phyloP scores from a whole-genome alignment of 2,113 vertebrate species.

The Phaethon lepturus region DNA sequence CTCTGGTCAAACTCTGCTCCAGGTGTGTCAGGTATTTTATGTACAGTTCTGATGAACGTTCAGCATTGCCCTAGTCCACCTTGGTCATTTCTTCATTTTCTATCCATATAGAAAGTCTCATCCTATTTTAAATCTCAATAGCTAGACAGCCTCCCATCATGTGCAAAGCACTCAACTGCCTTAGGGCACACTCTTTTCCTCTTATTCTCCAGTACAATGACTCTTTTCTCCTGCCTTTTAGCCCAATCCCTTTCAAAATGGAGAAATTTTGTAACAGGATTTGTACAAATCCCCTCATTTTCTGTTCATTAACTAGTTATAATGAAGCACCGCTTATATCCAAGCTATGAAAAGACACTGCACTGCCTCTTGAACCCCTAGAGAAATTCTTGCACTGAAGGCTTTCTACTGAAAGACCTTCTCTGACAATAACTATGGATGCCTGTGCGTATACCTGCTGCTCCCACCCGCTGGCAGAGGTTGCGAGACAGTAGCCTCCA shows the following conservation, averaged over 20 bases:
- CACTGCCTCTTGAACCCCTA: not conserved
- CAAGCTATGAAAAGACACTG: not conserved
- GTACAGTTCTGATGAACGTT: not conserved
- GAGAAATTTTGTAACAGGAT: slow-evolving; percentile 24
- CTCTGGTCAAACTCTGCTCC: not conserved
- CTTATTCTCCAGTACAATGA: slow-evolving; percentile 6
- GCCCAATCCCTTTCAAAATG: not conserved
- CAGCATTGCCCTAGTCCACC: not conserved
- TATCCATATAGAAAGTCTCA: not conserved
- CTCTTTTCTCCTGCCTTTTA: slow-evolving; percentile 31
- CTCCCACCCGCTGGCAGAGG: not conserved
- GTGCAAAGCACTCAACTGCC: not conserved
- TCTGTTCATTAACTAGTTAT: not conserved
- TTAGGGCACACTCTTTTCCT: not conserved
- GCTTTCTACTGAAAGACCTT: not conserved
- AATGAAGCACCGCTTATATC: not conserved
- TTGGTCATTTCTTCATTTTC: not conserved
- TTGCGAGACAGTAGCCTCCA: not conserved
- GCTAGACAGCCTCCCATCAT: not conserved
- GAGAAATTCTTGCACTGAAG: not conserved
- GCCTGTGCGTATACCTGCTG: not conserved
- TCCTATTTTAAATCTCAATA: not conserved
- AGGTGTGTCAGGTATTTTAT: not conserved
- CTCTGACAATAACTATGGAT: rapidly evolving
- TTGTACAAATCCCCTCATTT: slow-evolving; percentile 34